Conservation (phyloP, 2,113 vertebrate species). For the Raphicerus campestris region DNA sequence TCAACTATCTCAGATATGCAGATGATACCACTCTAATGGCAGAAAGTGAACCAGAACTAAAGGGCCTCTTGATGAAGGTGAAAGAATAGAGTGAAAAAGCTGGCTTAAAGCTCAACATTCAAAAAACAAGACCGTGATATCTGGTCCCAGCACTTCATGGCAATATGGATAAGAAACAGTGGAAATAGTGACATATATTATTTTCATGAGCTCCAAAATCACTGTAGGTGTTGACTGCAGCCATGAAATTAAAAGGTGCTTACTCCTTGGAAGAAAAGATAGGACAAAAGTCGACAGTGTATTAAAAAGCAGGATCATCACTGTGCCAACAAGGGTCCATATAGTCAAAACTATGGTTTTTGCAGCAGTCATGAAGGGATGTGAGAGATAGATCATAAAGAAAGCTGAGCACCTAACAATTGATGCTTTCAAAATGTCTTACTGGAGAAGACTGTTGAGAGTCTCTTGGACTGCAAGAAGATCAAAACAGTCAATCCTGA, state of each 20-base stretch:
- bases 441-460: background rate
- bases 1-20: background rate
- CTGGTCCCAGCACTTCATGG: background rate
- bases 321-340: background rate
- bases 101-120: background rate
- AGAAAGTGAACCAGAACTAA: background rate
- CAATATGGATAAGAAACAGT: background rate
- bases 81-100: background rate
- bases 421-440: background rate
- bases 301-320: background rate
- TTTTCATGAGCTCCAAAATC: background rate
- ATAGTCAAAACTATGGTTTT: background rate
- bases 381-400: background rate
- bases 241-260: background rate
- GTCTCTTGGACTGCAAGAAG: background rate
- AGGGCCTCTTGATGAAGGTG: background rate
- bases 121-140: background rate
- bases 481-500: background rate
- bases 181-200: background rate
- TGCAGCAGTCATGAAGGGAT: background rate
- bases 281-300: background rate
- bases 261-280: background rate
- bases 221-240: background rate
- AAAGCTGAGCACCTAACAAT: background rate
- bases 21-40: background rate